Evolutionary conservation across 2,797 vertebrate species (phyloP), one percentile per base, ranked within the genome.

Genomic region (Hoplostethus atlanticus): DNA sequence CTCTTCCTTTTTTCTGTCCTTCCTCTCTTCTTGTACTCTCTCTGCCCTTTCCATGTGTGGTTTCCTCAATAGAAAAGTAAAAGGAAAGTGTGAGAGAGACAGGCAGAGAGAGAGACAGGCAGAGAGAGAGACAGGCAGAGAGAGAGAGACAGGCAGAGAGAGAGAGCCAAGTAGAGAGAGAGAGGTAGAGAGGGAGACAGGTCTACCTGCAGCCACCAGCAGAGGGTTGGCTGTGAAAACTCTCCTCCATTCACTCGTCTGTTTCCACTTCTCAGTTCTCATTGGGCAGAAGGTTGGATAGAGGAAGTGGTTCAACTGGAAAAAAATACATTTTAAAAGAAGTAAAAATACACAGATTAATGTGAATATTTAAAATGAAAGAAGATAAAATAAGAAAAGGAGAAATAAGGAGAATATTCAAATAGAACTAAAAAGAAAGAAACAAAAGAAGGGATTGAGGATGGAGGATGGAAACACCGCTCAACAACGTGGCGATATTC

Each of bases 181-280:
- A 6, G 11, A 5, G 67, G 47, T 69, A 76, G 71, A 74, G 54
- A 64, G n/a, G n/a, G n/a, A n/a, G n/a, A n/a, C n/a, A 31, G 67
- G 62, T 62, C 80, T 62, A 83, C 74, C 68, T 80, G 68, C 80
- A 78, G 54, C 68, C 68, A 31, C 73, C 58, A 71, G 74, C 60
- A 75, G 64, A 70, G 47, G 31, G 31, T 31, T 5, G 31, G 31
- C 31, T 31, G 5, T 31, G 31, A 31, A 31, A 46, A 12, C 13
- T 13, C 61, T 11, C 34, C 52, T 47, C 63, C 64, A 63, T 46
- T 46, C 15, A n/a, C 5, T 48, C 47, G n/a, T 11, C 6, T 48
- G n/a, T 48, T 16, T 17, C 15, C 47, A 48, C 44, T 31, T 31
- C 31, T 31, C 44, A 67, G 72, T 75, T 83, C 71, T 51, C 21